phyloP scores from a whole-genome alignment of 2,888 invertebrate genomes.

The Caenorhabditis sp. region DNA sequence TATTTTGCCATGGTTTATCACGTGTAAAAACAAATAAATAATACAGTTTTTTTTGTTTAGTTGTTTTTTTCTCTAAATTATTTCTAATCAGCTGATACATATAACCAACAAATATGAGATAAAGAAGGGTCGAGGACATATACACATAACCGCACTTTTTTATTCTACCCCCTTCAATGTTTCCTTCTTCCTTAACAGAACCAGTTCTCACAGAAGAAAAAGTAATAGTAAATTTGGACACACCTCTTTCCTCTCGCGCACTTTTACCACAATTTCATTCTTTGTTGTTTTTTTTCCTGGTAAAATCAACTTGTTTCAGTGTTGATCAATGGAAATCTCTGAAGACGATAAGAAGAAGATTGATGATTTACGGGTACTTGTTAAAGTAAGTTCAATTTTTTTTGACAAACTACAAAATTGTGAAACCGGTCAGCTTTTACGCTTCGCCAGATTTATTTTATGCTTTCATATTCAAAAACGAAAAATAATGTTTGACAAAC shows the following conservation, averaged over 20 bases:
- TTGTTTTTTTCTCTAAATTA: neutral
- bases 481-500: neutral
- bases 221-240: neutral
- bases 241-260: neutral
- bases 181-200: neutral
- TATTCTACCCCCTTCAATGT: neutral
- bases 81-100: neutral
- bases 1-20: neutral
- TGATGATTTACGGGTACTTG: slow-evolving; percentile 42
- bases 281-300: neutral
- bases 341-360: slow-evolving; percentile 22
- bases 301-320: neutral
- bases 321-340: slow-evolving; percentile 9
- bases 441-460: neutral
- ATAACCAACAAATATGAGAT: neutral
- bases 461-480: neutral
- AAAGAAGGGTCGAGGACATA: neutral
- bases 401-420: neutral
- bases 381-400: slow-evolving; percentile 29
- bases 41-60: neutral
- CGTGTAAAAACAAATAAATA: neutral
- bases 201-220: neutral
- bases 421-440: neutral
- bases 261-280: neutral
- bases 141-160: neutral